Conservation (phyloP, 2,888 invertebrate species). For the Neria commutata region DNA sequence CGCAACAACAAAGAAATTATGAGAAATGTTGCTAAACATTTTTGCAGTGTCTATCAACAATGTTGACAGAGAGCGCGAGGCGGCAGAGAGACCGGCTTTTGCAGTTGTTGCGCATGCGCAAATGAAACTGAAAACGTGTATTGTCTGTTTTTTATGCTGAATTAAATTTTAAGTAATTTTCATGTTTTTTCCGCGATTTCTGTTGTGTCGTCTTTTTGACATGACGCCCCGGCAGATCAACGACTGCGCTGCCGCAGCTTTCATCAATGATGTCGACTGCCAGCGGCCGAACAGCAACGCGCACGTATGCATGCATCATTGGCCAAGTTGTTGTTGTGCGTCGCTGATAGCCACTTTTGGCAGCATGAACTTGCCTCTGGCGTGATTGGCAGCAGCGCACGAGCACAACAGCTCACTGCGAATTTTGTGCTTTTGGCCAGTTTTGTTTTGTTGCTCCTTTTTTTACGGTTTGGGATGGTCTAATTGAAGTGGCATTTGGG, state of each 20-base stretch:
- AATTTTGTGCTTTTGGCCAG: conserved; percentile 21
- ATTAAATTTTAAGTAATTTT: not conserved
- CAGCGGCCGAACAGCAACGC: too few species aligned
- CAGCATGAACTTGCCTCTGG: conserved; percentile 14
- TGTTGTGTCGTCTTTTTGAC: not conserved
- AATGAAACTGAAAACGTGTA: not conserved
- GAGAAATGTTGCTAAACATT: not conserved
- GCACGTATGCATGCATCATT: too few species aligned
- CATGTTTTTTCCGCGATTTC: not conserved
- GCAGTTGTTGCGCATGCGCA: not conserved
- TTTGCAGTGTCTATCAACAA: not conserved
- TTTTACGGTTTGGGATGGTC: too few species aligned
- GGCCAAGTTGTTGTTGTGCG: too few species aligned
- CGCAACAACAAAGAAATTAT: conserved; percentile 1
- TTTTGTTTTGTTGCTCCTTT: conserved; percentile 33
- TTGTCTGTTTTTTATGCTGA: not conserved
- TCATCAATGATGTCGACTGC: too few species aligned
- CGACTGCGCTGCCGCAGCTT: too few species aligned
- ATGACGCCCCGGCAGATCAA: not conserved
- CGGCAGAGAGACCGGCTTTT: not conserved
- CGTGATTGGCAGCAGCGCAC: conserved; percentile 15
- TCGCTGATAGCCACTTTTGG: too few species aligned
- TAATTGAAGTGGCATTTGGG: conserved; percentile 2
- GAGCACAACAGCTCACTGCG: conserved; percentile 27
- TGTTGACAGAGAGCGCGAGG: too few species aligned